Evolutionary conservation across 1,140 invertebrate genomes (phyloP).

Genomic region (Apis mellifera): Amel_HAv3.1 CM009931.2:23765001-23765500

Average conservation of each 20-base stretch:
- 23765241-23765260: constrained; percentile 53
- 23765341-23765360: constrained; percentile 55
- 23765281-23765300: constrained; percentile 59
- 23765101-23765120: constrained; percentile 63
- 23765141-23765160: constrained; percentile 67
- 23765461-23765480: not conserved
- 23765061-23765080: constrained; percentile 41
- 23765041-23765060: constrained; percentile 22
- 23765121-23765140: constrained; percentile 69
- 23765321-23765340: constrained; percentile 62
- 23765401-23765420: not conserved
- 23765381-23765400: not conserved
- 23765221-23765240: constrained; percentile 49
- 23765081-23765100: constrained; percentile 44
- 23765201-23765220: constrained; percentile 63
- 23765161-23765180: constrained; percentile 62
- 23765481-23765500: too few relatives aligned
- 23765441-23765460: not conserved
- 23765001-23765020: constrained; percentile 33
- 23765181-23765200: constrained; percentile 67
- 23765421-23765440: not conserved
- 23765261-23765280: constrained; percentile 57
- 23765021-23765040: constrained; percentile 20
- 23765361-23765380: not conserved
- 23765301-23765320: constrained; percentile 62